Evolutionary conservation across 2,888 invertebrate species (phyloP).

Genomic region (Torymus tubicola): DNA sequence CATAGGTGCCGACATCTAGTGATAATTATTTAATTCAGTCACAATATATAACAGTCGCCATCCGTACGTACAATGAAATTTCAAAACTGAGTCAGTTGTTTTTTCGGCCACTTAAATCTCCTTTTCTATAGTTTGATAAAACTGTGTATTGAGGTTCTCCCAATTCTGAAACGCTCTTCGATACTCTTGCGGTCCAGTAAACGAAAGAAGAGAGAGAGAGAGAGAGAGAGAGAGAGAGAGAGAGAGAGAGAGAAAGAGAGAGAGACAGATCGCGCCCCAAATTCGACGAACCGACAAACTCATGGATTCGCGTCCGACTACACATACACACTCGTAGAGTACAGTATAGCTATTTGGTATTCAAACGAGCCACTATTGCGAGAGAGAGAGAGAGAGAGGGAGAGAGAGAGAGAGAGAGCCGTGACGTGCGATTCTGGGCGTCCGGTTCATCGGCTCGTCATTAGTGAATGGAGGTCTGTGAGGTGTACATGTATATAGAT

Average conservation of each 20-base stretch:
- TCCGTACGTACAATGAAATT: too few species aligned
- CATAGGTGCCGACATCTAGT: too few species aligned
- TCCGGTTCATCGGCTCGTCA: slow-evolving; percentile 43
- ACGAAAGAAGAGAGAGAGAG: neutral
- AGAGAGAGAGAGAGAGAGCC: slow-evolving; percentile 9
- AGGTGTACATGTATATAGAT: neutral
- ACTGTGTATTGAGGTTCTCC: too few species aligned
- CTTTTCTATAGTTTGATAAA: too few species aligned
- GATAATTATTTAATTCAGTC: too few species aligned
- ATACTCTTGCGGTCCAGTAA: too few species aligned
- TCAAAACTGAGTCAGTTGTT: too few species aligned
- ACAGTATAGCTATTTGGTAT: slow-evolving; percentile 32
- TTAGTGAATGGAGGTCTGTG: neutral
- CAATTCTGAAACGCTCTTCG: too few species aligned
- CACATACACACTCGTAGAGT: neutral
- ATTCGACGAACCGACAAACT: slow-evolving; percentile 44
- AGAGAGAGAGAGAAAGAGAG: neutral
- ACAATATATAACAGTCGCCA: too few species aligned
- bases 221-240: neutral
- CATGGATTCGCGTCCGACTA: slow-evolving; percentile 29
- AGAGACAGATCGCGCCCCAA: neutral
- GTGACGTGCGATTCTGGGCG: slow-evolving; percentile 31
- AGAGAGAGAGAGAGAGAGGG: too few species aligned
- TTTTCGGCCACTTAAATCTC: too few species aligned
- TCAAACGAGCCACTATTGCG: slow-evolving; percentile 35